These are phyloP conservation scores for Procambarus virginalis DNA, from an alignment of 1,140 invertebrate species.

Conservation along the genomic window DNA sequence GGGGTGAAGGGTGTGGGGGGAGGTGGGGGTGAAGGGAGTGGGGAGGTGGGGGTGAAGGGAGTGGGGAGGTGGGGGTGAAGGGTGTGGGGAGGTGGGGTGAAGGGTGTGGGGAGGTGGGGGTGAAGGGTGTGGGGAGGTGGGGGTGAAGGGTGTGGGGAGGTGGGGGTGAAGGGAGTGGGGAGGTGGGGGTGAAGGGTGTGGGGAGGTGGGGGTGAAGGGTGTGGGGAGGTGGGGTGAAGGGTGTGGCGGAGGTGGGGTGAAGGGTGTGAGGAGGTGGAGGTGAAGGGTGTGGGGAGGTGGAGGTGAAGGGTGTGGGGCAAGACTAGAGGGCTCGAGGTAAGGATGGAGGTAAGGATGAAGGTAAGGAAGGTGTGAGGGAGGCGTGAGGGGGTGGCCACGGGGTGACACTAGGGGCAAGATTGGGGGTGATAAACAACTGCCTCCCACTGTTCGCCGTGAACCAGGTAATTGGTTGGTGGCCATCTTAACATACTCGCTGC, in stretches of 20 bases:
- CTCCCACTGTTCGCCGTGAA: background rate
- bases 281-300: background rate
- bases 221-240: no score
- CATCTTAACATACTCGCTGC: constrained; percentile 24
- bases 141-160: background rate
- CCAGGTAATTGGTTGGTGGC: constrained; percentile 26
- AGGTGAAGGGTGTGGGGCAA: background rate
- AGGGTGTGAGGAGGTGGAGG: background rate
- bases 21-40: no score
- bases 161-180: background rate
- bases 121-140: no score
- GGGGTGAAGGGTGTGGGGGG: no score
- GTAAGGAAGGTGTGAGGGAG: background rate
- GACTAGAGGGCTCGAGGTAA: background rate
- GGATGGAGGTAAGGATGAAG: constrained; percentile 6
- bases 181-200: no score
- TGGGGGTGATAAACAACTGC: constrained; percentile 20
- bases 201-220: no score
- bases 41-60: background rate
- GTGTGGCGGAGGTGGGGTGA: background rate
- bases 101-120: no score
- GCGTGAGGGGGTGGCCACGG: background rate
- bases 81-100: no score
- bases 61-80: no score
- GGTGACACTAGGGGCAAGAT: constrained; percentile 13